Percentiles rank a stretch among this genome's conserved stretches.
These are phyloP conservation scores for Callocephalon fimbriatum DNA, from an alignment of 2,113 vertebrate species.

Conservation along the genomic window DNA sequence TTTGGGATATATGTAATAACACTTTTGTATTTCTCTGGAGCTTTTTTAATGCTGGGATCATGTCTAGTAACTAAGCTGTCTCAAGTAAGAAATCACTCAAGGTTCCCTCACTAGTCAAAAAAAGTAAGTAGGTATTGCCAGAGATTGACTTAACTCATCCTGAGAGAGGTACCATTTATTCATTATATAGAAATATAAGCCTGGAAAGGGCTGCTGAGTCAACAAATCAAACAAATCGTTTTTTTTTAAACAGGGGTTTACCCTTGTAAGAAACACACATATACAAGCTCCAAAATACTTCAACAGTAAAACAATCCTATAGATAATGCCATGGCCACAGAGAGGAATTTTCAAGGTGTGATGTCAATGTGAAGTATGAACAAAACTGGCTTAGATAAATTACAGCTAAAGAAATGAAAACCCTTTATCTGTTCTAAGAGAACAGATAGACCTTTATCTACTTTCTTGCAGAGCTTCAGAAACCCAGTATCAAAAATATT, in stretches of 20 bases:
- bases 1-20: background rate
- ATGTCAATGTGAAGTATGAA: background rate
- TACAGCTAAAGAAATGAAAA: background rate
- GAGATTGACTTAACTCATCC: background rate
- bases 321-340: background rate
- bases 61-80: background rate
- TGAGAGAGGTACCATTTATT: background rate
- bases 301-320: background rate
- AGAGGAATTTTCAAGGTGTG: background rate
- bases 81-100: background rate
- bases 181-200: background rate
- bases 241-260: background rate
- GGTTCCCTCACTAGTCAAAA: background rate
- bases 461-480: background rate
- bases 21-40: background rate
- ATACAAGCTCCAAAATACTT: background rate
- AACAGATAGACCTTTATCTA: no score
- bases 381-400: background rate
- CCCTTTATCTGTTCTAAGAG: background rate
- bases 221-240: background rate
- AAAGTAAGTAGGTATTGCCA: background rate
- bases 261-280: background rate
- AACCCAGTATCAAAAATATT: background rate
- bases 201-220: background rate
- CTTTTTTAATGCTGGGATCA: background rate